Conservation (phyloP, 2,888 invertebrate species). For the Rotaria socialis region DNA sequence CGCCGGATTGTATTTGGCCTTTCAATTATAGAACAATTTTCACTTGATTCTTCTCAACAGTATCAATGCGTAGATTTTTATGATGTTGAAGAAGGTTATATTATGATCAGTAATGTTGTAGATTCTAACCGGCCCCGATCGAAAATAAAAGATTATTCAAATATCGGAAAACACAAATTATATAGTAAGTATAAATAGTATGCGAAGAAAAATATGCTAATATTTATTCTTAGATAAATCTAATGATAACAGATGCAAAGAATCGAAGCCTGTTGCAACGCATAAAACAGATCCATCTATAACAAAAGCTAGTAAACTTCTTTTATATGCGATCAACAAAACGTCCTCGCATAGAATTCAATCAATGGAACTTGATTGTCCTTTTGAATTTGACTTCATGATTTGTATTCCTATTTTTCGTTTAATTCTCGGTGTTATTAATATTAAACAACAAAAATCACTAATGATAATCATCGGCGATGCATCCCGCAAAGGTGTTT, state of each 20-base stretch:
- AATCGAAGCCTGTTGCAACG: no score
- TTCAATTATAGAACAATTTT: neutral
- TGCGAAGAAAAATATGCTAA: neutral
- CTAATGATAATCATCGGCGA: constrained; percentile 2
- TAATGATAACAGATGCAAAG: no score
- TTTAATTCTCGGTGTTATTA: neutral
- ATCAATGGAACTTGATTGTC: neutral
- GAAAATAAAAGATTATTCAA: no score
- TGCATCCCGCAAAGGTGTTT: constrained; percentile 2
- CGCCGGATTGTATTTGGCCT: neutral
- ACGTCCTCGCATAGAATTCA: neutral
- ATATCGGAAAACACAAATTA: neutral
- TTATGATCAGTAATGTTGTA: neutral
- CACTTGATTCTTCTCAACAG: neutral
- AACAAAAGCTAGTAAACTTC: neutral
- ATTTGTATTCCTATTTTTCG: neutral
- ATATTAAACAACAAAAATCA: neutral
- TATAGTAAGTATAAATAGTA: neutral
- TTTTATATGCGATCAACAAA: neutral
- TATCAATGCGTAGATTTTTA: constrained; percentile 1
- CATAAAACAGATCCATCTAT: no score
- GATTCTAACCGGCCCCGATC: neutral
- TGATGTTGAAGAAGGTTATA: neutral
- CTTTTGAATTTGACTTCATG: constrained; percentile 26
- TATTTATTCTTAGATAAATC: neutral